Percentiles rank a stretch among this genome's conserved stretches.
These are phyloP conservation scores for Pyrgus malvae DNA, from an alignment of 2,888 invertebrate genomes.

Conservation along the genomic window DNA sequence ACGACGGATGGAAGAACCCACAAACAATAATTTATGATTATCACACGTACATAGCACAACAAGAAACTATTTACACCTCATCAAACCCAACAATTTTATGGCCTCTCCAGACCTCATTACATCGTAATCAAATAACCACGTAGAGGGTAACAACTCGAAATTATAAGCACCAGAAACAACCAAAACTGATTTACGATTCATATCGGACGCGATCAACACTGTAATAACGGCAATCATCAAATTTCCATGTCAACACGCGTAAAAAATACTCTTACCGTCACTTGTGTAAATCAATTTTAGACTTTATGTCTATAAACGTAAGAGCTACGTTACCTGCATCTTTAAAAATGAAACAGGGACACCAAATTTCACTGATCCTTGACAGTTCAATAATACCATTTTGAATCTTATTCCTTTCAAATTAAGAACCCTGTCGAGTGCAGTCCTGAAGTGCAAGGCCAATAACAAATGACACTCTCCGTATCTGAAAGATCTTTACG, in stretches of 20 bases:
- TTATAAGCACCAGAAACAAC: conserved; percentile 25
- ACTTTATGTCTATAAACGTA: not conserved
- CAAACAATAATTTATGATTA: not conserved
- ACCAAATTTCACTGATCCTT: no score
- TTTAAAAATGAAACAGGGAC: no score
- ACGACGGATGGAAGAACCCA: no score
- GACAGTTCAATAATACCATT: no score
- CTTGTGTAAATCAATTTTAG: not conserved
- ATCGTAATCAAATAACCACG: conserved; percentile 13
- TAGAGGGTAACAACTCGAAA: conserved; percentile 18
- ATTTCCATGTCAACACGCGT: conserved; percentile 68
- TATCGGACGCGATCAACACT: conserved; percentile 59
- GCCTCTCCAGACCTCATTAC: conserved; percentile 8
- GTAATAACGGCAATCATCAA: conserved; percentile 66
- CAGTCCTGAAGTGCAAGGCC: not conserved
- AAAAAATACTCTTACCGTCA: conserved; percentile 43
- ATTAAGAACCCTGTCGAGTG: no score
- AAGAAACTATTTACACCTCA: conserved; percentile 7
- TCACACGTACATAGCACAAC: not conserved
- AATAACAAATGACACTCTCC: conserved; percentile 68
- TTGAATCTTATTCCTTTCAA: no score
- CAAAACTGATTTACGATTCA: conserved; percentile 28
- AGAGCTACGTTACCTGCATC: not conserved
- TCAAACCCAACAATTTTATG: not conserved
- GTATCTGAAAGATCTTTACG: conserved; percentile 61